A percentile compares a stretch with the other conserved stretches of the same genome.
Conservation (phyloP, 2,113 vertebrate genomes). For the Amphiprion ocellaris region DNA sequence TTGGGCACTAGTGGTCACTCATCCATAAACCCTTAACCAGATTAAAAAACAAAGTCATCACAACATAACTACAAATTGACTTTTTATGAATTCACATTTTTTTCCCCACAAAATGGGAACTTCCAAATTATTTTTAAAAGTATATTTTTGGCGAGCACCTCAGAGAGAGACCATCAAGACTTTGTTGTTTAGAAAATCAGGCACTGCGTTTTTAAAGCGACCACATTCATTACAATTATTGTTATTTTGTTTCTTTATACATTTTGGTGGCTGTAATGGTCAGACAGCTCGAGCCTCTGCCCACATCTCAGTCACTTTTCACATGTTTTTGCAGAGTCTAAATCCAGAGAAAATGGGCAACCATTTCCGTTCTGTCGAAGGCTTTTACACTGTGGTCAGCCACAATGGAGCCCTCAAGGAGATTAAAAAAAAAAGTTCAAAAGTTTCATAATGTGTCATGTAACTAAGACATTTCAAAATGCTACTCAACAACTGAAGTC, state of each 20-base stretch:
- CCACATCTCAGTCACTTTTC: constrained; percentile 27
- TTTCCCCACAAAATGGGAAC: not conserved
- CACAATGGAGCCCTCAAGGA: constrained; percentile 17
- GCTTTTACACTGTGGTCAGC: constrained; percentile 46
- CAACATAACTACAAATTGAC: not conserved
- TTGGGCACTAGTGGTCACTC: not conserved
- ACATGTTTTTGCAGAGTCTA: constrained; percentile 42
- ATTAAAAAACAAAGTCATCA: not conserved
- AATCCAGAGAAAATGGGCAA: constrained; percentile 48
- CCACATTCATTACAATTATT: constrained; percentile 57
- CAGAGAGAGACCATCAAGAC: not conserved
- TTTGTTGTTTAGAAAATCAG: constrained; percentile 3
- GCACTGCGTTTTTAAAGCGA: constrained; percentile 12
- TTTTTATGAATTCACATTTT: too few relatives aligned
- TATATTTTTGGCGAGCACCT: constrained; percentile 14
- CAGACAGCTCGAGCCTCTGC: constrained; percentile 23
- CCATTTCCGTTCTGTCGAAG: constrained; percentile 39
- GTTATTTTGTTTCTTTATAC: constrained; percentile 43
- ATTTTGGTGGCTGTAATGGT: constrained; percentile 43
- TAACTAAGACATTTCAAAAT: not conserved
- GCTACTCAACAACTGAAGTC: not conserved
- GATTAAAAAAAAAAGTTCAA: not conserved
- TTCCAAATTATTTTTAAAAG: constrained; percentile 12
- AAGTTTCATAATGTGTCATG: not conserved
- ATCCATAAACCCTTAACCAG: not conserved